phyloP scores from a whole-genome alignment of 2,888 invertebrate species.

The Xiphydria camelus region DNA sequence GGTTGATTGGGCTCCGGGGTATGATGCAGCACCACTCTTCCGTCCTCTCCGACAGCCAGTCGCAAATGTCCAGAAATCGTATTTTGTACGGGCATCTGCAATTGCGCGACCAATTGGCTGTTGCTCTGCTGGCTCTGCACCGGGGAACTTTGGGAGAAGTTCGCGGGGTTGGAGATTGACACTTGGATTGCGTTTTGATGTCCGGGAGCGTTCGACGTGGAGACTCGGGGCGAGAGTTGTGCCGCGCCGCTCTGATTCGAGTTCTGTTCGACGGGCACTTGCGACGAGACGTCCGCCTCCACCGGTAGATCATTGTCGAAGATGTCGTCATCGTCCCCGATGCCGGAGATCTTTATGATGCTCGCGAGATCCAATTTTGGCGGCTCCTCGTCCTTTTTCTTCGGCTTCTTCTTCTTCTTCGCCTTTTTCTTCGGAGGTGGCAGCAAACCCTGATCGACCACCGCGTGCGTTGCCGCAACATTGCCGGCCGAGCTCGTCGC shows the following conservation, averaged over 20 bases:
- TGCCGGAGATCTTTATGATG: constrained; percentile 75
- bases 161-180: constrained; percentile 45
- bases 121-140: constrained; percentile 15
- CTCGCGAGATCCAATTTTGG: constrained; percentile 70
- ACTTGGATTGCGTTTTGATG: constrained; percentile 41
- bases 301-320: constrained; percentile 53
- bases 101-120: constrained; percentile 59
- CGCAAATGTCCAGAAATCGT: constrained; percentile 64
- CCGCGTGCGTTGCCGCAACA: constrained; percentile 36
- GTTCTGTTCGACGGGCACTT: constrained; percentile 35
- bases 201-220: constrained; percentile 14
- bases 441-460: constrained; percentile 52
- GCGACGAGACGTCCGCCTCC: constrained; percentile 39
- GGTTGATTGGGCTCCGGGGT: constrained; percentile 60
- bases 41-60: constrained; percentile 70
- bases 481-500: constrained; percentile 28
- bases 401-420: constrained; percentile 63
- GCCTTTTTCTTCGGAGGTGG: constrained; percentile 60
- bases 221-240: constrained; percentile 23
- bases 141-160: constrained; percentile 5
- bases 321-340: constrained; percentile 70
- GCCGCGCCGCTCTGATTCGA: constrained; percentile 26
- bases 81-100: constrained; percentile 59
- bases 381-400: constrained; percentile 59
- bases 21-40: constrained; percentile 68